phyloP scores from a whole-genome alignment of 2,113 vertebrate species.

The Hepsetus odoe region DNA sequence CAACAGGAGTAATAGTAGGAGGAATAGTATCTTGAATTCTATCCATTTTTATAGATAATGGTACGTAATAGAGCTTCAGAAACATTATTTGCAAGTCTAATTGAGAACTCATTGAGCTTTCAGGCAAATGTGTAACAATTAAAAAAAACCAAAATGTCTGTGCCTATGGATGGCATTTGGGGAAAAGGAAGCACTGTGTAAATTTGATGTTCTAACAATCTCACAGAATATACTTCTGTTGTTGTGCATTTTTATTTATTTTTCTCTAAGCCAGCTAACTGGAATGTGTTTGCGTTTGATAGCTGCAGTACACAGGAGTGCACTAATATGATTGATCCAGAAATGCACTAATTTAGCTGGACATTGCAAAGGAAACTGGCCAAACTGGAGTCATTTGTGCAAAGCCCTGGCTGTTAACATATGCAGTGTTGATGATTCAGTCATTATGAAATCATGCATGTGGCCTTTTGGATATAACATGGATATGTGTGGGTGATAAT shows the following conservation, averaged over 20 bases:
- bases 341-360: conserved; percentile 8
- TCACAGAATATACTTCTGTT: neutral
- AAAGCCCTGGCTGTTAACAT: neutral
- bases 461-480: conserved; percentile 1
- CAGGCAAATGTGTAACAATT: neutral
- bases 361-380: conserved; percentile 6
- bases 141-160: neutral
- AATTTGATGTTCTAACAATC: no score
- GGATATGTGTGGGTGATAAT: neutral
- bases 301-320: conserved; percentile 31
- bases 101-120: no score
- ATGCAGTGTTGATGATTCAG: conserved; percentile 8
- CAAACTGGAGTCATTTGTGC: neutral
- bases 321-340: conserved; percentile 18
- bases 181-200: no score
- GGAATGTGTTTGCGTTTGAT: neutral
- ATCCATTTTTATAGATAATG: neutral
- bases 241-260: neutral
- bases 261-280: neutral
- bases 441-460: conserved; percentile 5
- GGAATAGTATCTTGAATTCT: neutral
- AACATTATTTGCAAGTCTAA: no score
- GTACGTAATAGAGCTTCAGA: no score
- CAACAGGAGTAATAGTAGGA: neutral
- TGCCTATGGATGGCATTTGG: no score